Percentiles rank a stretch among this genome's conserved stretches.
These are phyloP conservation scores for Apocheima hispidaria DNA, from an alignment of 2,888 invertebrate genomes.

Conservation along the genomic window DNA sequence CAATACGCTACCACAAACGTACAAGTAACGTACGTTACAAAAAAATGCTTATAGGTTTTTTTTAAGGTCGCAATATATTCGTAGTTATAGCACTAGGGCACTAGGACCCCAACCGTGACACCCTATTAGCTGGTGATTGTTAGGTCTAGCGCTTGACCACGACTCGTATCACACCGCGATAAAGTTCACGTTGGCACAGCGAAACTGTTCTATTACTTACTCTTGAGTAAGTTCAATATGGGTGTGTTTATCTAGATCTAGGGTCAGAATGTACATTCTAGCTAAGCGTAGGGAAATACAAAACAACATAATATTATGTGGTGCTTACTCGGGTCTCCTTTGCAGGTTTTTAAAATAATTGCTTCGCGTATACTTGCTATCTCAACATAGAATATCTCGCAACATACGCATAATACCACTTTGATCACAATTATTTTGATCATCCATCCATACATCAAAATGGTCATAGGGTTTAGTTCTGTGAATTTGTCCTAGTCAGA, in stretches of 20 bases:
- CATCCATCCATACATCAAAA: constrained; percentile 30
- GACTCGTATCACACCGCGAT: too few relatives aligned
- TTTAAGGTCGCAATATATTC: too few relatives aligned
- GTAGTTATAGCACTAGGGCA: too few relatives aligned
- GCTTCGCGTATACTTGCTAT: constrained; percentile 15
- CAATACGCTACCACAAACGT: too few relatives aligned
- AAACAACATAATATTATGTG: neutral
- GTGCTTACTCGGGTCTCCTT: constrained; percentile 6
- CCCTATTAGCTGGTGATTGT: too few relatives aligned
- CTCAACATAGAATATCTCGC: constrained; percentile 33
- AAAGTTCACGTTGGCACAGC: too few relatives aligned
- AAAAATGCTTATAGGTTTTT: too few relatives aligned
- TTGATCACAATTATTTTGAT: constrained; percentile 27
- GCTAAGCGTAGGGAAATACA: too few relatives aligned
- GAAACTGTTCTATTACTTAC: neutral
- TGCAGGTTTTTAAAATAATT: constrained; percentile 3
- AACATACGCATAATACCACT: constrained; percentile 22
- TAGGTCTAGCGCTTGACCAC: too few relatives aligned
- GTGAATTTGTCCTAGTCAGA: neutral
- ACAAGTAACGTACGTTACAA: too few relatives aligned
- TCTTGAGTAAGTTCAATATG: neutral
- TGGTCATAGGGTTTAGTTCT: neutral
- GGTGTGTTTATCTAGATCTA: neutral
- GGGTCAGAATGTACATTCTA: too few relatives aligned
- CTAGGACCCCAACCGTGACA: too few relatives aligned